These are phyloP conservation scores for Galerucella pusilla DNA, from an alignment of 2,888 invertebrate genomes.

Conservation along the genomic window DNA sequence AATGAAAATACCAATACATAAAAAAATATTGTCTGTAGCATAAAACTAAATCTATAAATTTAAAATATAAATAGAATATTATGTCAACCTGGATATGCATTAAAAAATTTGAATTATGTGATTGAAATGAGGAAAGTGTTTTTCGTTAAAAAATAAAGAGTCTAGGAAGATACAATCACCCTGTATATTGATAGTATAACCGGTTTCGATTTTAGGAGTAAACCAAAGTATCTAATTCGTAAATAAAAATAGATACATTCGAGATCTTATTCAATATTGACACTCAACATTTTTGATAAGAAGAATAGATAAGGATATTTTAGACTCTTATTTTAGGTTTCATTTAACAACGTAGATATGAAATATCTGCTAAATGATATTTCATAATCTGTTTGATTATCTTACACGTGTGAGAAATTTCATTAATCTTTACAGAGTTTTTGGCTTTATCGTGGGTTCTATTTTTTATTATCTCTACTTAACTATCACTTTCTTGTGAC, in stretches of 20 bases:
- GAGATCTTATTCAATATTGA: slow-evolving; percentile 21
- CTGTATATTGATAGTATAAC: background rate
- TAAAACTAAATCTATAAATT: background rate
- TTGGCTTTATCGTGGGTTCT: background rate
- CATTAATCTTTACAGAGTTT: background rate
- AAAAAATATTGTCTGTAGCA: background rate
- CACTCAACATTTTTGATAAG: slow-evolving; percentile 11
- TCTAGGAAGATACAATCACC: too few species aligned
- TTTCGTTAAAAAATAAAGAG: too few species aligned
- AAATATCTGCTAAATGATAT: background rate
- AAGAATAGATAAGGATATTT: slow-evolving; percentile 10
- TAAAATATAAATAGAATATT: too few species aligned
- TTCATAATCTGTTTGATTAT: background rate
- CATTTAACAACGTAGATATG: background rate
- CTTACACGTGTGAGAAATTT: background rate
- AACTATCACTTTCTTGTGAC: too few species aligned
- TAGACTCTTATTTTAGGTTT: background rate
- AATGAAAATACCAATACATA: too few species aligned
- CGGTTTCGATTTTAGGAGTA: background rate
- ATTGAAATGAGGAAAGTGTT: background rate
- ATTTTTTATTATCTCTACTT: background rate
- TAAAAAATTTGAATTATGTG: background rate
- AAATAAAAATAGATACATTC: background rate
- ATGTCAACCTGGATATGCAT: too few species aligned
- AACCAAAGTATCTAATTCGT: background rate